Percentiles rank a stretch among this genome's conserved stretches.
phyloP scores from a whole-genome alignment of 1,140 invertebrate genomes.

The Leptonema lineaticorne region DNA sequence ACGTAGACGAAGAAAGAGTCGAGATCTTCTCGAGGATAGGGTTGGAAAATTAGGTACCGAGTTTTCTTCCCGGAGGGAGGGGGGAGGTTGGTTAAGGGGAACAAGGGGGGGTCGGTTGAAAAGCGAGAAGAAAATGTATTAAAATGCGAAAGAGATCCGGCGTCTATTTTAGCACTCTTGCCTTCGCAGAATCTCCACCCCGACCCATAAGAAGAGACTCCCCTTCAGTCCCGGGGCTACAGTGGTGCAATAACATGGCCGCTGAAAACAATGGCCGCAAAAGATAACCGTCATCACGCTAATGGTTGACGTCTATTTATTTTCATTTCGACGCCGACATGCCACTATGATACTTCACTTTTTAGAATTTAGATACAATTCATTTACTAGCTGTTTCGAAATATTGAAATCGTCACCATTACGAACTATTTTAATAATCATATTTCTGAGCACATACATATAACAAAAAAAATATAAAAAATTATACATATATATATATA shows the following conservation, averaged over 20 bases:
- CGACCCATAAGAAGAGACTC: background rate
- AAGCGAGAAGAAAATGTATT: constrained; percentile 42
- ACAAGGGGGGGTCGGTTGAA: constrained; percentile 29
- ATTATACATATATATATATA: background rate
- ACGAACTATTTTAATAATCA: background rate
- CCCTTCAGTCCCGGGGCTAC: constrained; percentile 8
- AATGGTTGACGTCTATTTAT: constrained; percentile 6
- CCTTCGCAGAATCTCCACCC: background rate
- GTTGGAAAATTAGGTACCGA: constrained; percentile 21
- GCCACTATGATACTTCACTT: no score
- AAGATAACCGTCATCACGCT: background rate
- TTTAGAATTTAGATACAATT: no score
- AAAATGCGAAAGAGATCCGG: constrained; percentile 43
- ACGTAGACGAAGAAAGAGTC: constrained; percentile 22
- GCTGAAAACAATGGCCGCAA: constrained; percentile 6
- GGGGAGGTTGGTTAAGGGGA: no score
- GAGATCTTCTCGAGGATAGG: constrained; percentile 24
- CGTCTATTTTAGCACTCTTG: constrained; percentile 35
- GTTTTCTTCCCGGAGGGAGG: no score
- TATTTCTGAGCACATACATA: background rate
- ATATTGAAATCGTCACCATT: no score
- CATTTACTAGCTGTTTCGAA: no score
- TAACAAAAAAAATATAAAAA: background rate
- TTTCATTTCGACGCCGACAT: background rate
- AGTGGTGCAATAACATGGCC: constrained; percentile 16